A percentile compares a stretch with the other conserved stretches of the same genome.
Conservation (phyloP, 2,888 invertebrate genomes). For the Folsomia candida region DNA sequence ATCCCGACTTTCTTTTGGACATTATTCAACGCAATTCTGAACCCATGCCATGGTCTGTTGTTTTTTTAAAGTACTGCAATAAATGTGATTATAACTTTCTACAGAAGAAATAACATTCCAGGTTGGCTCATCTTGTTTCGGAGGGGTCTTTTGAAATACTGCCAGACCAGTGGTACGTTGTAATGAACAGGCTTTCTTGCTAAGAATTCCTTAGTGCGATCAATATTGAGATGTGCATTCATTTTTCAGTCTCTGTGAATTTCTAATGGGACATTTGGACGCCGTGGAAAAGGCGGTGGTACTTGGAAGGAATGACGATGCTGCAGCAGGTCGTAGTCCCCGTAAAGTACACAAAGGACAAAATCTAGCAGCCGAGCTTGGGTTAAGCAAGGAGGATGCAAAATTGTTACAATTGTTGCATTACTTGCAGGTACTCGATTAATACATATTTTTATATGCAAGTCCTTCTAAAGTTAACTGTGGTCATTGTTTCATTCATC, state of each 20-base stretch:
- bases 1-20: conserved; percentile 87
- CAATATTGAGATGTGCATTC: too few species aligned
- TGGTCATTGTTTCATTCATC: conserved; percentile 6
- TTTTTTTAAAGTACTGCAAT: background rate
- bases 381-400: conserved; percentile 53
- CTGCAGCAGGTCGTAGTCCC: conserved; percentile 57
- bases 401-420: conserved; percentile 64
- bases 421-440: conserved; percentile 60
- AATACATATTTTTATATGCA: background rate
- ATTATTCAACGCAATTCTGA: conserved; percentile 87
- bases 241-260: conserved; percentile 95
- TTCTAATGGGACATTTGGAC: conserved; percentile 64
- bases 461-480: background rate
- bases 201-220: too few species aligned
- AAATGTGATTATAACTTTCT: too few species aligned
- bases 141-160: conserved; percentile 62
- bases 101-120: too few species aligned
- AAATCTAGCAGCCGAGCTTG: conserved; percentile 9
- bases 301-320: conserved; percentile 16
- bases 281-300: conserved; percentile 26
- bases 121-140: too few species aligned
- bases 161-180: conserved; percentile 97
- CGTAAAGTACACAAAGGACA: conserved; percentile 58
- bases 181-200: too few species aligned
- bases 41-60: conserved; percentile 95